These are phyloP conservation scores for Euplagia quadripunctaria DNA, from an alignment of 2,888 invertebrate genomes.

Conservation along the genomic window DNA sequence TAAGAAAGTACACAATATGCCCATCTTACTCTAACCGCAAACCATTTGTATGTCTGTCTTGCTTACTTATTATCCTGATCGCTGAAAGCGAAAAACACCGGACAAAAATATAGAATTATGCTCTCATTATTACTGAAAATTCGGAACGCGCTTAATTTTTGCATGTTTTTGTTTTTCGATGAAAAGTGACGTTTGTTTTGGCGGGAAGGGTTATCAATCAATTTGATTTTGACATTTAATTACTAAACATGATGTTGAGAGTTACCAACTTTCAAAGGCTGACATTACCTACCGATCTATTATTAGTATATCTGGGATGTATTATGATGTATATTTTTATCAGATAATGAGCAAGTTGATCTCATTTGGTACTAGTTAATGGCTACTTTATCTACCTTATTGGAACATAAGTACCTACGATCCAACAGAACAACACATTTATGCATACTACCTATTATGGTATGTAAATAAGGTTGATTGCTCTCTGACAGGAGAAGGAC, in stretches of 20 bases:
- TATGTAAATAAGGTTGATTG: background rate
- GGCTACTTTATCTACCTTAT: background rate
- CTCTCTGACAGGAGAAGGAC: background rate
- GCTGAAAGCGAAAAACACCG: constrained; percentile 61
- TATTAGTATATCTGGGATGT: background rate
- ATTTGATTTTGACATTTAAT: constrained; percentile 41
- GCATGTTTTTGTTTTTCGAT: constrained; percentile 45
- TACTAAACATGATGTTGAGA: constrained; percentile 3
- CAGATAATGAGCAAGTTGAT: constrained; percentile 3
- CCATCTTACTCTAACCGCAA: constrained; percentile 59
- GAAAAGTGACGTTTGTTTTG: constrained; percentile 49
- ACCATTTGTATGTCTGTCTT: constrained; percentile 51
- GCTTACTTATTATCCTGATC: constrained; percentile 69
- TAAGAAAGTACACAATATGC: constrained; percentile 73
- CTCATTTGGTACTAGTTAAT: constrained; percentile 1
- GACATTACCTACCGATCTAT: background rate
- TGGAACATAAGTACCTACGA: background rate
- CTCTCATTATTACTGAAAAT: constrained; percentile 59
- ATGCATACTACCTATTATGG: background rate
- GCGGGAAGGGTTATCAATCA: constrained; percentile 48
- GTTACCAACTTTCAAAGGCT: background rate
- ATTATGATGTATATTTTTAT: constrained; percentile 2
- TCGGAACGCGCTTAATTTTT: constrained; percentile 53
- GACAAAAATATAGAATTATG: constrained; percentile 65
- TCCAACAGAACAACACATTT: background rate